Percentiles rank a stretch among this genome's conserved stretches.
Conservation (phyloP, 2,113 vertebrate species). For the Progne subis region DNA sequence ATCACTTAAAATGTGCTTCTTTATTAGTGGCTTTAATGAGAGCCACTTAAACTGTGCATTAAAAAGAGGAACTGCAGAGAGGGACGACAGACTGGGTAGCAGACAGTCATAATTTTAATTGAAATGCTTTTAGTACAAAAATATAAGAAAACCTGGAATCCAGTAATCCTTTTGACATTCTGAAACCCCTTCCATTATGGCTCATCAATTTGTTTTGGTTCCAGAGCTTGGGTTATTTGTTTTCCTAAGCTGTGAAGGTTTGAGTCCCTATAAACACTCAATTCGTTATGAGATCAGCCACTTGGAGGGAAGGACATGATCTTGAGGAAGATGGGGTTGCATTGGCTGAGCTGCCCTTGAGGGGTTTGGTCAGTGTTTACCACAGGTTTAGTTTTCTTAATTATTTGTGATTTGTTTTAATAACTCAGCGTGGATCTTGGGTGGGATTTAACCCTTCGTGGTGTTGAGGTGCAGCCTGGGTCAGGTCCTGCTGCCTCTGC, state of each 20-base stretch:
- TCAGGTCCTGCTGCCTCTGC: background rate
- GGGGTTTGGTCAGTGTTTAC: background rate
- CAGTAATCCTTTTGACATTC: conserved; percentile 19
- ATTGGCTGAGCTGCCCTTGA: background rate
- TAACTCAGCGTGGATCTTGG: background rate
- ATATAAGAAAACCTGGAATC: conserved; percentile 33
- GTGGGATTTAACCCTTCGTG: accelerated
- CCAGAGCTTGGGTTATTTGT: conserved; percentile 1
- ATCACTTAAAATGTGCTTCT: conserved; percentile 75
- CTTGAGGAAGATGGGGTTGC: background rate
- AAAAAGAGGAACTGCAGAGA: conserved; percentile 71
- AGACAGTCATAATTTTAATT: conserved; percentile 70
- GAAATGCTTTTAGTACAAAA: conserved; percentile 70
- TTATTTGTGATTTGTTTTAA: background rate
- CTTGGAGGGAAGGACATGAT: background rate
- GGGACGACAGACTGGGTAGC: conserved; percentile 51
- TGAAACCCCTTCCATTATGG: background rate
- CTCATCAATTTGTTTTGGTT: conserved; percentile 18
- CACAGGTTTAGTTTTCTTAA: background rate
- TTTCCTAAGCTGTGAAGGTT: background rate
- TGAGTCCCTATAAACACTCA: background rate
- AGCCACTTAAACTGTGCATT: conserved; percentile 77
- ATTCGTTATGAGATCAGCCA: background rate
- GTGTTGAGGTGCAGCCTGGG: background rate
- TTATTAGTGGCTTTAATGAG: conserved; percentile 79